Conservation (phyloP, 2,797 vertebrate species). For the Psittacula echo region DNA sequence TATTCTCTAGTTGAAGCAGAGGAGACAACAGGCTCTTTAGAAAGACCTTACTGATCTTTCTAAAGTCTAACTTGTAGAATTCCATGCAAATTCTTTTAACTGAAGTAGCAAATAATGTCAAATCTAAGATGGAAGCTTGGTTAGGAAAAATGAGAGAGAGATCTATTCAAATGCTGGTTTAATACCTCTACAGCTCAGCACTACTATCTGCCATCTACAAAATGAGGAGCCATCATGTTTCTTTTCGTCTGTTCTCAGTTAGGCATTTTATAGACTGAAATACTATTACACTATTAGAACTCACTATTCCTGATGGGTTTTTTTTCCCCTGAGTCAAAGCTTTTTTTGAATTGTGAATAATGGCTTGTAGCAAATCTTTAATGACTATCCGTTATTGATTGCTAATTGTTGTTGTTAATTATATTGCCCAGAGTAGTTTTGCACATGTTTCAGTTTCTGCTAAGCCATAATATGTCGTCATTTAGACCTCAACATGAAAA, state of each 20-base stretch:
- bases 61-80: background rate
- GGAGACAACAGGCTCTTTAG: background rate
- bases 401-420: constrained; percentile 20
- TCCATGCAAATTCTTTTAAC: background rate
- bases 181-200: background rate
- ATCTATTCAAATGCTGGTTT: background rate
- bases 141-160: background rate
- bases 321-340: background rate
- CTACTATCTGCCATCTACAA: background rate
- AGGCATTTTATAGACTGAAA: background rate
- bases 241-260: background rate
- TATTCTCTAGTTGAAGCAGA: background rate
- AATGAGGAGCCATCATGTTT: background rate
- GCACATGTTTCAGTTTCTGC: background rate
- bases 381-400: background rate
- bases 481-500: background rate
- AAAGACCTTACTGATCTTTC: background rate
- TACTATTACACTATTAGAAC: background rate
- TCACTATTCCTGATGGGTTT: background rate
- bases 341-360: constrained; percentile 17
- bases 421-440: constrained; percentile 4
- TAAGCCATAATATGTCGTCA: background rate
- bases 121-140: background rate
- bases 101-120: background rate
- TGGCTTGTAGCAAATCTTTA: constrained; percentile 10